Percentiles rank a stretch among this genome's conserved stretches.
Conservation (phyloP, 2,888 invertebrate species). For the Terebella lapidaria region DNA sequence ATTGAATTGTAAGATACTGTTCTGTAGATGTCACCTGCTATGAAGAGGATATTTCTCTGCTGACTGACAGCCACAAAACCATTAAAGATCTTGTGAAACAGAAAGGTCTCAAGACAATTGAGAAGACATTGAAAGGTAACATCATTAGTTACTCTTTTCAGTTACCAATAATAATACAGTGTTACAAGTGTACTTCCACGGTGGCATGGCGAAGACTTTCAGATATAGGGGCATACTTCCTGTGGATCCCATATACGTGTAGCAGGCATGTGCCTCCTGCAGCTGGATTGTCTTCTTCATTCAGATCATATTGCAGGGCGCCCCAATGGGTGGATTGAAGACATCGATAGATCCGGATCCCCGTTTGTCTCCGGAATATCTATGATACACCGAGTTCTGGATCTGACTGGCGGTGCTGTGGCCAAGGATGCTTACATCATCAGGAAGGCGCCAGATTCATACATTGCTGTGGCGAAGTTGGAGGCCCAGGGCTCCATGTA, state of each 20-base stretch:
- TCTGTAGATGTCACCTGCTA: neutral
- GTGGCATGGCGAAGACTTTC: no score
- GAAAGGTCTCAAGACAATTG: neutral
- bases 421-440: neutral
- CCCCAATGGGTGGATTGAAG: slow-evolving; percentile 34
- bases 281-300: neutral
- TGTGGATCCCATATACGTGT: no score
- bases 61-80: neutral
- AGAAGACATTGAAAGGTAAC: no score
- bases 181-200: no score
- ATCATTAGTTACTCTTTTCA: no score
- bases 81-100: neutral
- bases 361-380: slow-evolving; percentile 20
- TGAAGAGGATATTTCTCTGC: neutral
- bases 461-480: neutral
- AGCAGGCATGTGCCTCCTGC: no score
- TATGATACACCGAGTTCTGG: neutral
- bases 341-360: slow-evolving; percentile 28
- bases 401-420: neutral
- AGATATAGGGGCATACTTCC: no score
- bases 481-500: no score
- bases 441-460: neutral
- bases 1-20: no score
- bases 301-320: slow-evolving; percentile 3
- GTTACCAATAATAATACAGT: no score